Evolutionary conservation across 1,140 invertebrate species (phyloP).

Genomic region (Papilio machaon): DNA sequence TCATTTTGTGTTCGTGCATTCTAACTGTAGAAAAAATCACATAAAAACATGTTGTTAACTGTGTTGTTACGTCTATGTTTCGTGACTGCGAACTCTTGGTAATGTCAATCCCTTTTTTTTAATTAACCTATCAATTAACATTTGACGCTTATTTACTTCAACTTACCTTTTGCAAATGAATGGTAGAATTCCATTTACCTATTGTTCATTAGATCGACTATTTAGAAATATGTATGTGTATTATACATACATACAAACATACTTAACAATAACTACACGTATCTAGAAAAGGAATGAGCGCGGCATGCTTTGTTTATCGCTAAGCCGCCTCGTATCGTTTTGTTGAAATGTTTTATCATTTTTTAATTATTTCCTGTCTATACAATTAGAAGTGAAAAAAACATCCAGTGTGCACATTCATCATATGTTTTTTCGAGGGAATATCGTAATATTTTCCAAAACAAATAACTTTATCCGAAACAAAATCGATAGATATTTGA

Average conservation of each 20-base stretch:
- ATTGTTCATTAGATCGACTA: neutral
- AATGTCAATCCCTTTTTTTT: no score
- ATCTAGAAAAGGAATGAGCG: neutral
- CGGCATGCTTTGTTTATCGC: conserved; percentile 1
- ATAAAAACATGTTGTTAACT: no score
- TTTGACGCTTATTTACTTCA: neutral
- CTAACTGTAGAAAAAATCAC: no score
- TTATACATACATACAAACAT: neutral
- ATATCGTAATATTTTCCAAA: neutral
- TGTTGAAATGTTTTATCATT: conserved; percentile 1
- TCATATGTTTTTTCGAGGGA: neutral
- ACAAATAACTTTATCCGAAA: neutral
- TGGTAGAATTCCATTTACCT: neutral
- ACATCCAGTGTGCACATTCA: neutral
- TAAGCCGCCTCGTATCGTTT: neutral
- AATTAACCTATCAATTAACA: no score
- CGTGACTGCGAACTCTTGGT: no score
- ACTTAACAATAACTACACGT: neutral
- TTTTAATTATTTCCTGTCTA: neutral
- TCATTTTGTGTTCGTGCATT: no score
- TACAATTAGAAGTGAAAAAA: neutral
- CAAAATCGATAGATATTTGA: no score
- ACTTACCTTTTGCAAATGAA: neutral
- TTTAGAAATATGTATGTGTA: neutral
- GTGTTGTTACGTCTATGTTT: no score